Evolutionary conservation across 2,888 invertebrate species (phyloP), one percentile per base, ranked within the genome.

Genomic region (Hartigia nigra): DNA sequence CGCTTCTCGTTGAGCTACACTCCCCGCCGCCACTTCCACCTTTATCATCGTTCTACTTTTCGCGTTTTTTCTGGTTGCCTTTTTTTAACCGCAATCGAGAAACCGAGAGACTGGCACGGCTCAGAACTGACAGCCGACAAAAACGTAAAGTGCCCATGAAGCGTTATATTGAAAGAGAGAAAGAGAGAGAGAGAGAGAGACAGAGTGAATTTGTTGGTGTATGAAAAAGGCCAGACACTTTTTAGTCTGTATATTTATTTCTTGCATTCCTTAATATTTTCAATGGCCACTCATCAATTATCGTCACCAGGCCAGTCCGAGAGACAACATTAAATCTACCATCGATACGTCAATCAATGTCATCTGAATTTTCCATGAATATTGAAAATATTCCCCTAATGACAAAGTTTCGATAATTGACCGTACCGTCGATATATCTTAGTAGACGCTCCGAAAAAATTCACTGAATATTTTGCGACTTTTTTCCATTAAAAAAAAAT

Each of bases 81-180:
- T 55, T 23, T 88, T 85, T 82, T 86, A 84, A 82, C 78, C 80
- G 83, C 84, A 84, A 84, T 82, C 81, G 84, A 82, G 81, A 80
- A 79, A 76, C 81, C 23, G 23, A 23, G 55, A 55, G 55, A 55
- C 55, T 55, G 55, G 55, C 9, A 23, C 55, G 14, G 23, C 55
- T 55, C 55, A 55, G 55, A 9, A 55, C 5, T 55, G 55, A 55
- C 55, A 55, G 55, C 55, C 23, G 23, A 23, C 23, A 55, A 23
- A 55, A 55, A 55, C 55, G 55, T 55, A 55, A 55, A 55, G 55
- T 55, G 55, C 55, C 55, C 55, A 14, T 39, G 14, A 14, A 39
- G 14, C 14, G 14, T 39, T 14, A 14, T 39, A 14, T 39, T 81
- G 31, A 81, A 84, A 82, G 81, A 79, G 85, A 74, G 74, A 31